Evolutionary conservation across 2,888 invertebrate genomes (phyloP).

Genomic region (Entomobrya proxima): DNA sequence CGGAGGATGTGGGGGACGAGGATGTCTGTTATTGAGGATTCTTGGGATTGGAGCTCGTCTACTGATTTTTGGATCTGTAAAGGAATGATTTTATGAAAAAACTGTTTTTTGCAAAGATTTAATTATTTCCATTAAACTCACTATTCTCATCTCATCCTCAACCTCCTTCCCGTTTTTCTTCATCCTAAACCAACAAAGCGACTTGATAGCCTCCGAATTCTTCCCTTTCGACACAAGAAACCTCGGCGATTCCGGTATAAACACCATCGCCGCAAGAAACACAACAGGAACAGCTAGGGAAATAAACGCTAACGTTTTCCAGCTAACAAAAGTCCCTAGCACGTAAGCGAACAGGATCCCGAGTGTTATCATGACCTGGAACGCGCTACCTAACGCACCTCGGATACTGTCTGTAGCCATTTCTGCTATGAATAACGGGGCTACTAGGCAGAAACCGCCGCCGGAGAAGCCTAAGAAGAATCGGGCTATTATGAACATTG

Average conservation of each 20-base stretch:
- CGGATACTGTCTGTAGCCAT: slow-evolving; percentile 89
- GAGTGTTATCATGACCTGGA: slow-evolving; percentile 86
- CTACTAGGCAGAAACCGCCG: slow-evolving; percentile 80
- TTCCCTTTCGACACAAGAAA: slow-evolving; percentile 82
- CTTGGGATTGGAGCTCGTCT: slow-evolving; percentile 65
- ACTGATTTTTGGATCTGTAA: slow-evolving; percentile 69
- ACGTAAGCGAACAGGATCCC: slow-evolving; percentile 79
- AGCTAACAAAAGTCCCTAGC: slow-evolving; percentile 83
- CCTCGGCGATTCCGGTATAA: slow-evolving; percentile 87
- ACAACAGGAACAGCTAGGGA: slow-evolving; percentile 84
- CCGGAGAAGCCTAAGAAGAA: slow-evolving; percentile 80
- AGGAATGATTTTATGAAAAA: neutral
- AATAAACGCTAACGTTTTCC: slow-evolving; percentile 82
- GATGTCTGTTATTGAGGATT: slow-evolving; percentile 69
- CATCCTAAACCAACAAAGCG: slow-evolving; percentile 86
- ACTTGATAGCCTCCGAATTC: slow-evolving; percentile 82
- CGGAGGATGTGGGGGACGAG: slow-evolving; percentile 62
- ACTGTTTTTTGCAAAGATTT: neutral
- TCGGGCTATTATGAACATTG: slow-evolving; percentile 87
- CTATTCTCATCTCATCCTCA: slow-evolving; percentile 71
- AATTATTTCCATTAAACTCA: slow-evolving; percentile 33
- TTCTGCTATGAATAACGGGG: slow-evolving; percentile 89
- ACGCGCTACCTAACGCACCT: slow-evolving; percentile 90
- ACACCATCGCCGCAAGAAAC: slow-evolving; percentile 85
- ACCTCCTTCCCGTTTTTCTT: slow-evolving; percentile 76